Evolutionary conservation across 1,140 invertebrate genomes (phyloP).

Genomic region (Drosophila orosa): DNA sequence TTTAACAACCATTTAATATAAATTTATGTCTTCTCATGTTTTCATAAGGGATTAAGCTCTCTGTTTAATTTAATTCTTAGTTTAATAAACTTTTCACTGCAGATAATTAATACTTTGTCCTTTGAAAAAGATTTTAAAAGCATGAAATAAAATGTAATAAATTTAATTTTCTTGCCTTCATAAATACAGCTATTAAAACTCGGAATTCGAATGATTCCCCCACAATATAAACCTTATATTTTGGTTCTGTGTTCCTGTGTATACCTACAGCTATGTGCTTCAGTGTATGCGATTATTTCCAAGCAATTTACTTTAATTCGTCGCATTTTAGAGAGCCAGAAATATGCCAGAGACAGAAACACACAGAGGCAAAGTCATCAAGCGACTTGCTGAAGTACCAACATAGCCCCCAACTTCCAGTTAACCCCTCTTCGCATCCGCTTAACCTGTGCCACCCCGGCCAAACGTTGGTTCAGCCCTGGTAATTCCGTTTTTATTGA

Average conservation of each 20-base stretch:
- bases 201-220: background rate
- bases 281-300: constrained; percentile 66
- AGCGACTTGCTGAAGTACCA: constrained; percentile 32
- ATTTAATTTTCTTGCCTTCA: too few relatives aligned
- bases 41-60: background rate
- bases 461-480: constrained; percentile 27
- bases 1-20: background rate
- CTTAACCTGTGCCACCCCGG: constrained; percentile 28
- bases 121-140: background rate
- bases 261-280: constrained; percentile 4
- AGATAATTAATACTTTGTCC: background rate
- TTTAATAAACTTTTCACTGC: background rate
- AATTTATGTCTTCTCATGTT: background rate
- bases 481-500: constrained; percentile 72
- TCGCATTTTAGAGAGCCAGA: constrained; percentile 65
- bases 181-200: background rate
- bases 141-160: background rate
- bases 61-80: background rate
- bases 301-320: constrained; percentile 82
- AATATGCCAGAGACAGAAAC: constrained; percentile 47
- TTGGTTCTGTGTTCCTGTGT: background rate
- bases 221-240: background rate
- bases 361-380: constrained; percentile 47
- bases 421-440: constrained; percentile 42
- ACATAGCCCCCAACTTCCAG: background rate